These are phyloP conservation scores for Platalea minor DNA, from an alignment of 2,797 vertebrate genomes.

Conservation along the genomic window DNA sequence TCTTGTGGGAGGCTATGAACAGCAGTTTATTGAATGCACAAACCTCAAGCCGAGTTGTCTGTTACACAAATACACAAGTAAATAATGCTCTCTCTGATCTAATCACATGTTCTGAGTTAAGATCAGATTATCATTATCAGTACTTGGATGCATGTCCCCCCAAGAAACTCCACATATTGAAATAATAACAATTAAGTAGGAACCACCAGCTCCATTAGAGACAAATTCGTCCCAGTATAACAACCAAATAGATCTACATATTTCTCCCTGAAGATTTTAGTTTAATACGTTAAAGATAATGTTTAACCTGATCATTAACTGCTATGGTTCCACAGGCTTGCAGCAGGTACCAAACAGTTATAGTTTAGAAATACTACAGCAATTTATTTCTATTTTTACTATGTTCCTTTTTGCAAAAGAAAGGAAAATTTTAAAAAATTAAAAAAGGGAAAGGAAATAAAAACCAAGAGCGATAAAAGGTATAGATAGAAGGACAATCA, in stretches of 20 bases:
- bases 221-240: not conserved
- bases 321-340: not conserved
- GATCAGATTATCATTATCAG: not conserved
- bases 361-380: not conserved
- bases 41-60: not conserved
- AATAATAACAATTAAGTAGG: not conserved
- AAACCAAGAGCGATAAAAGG: not conserved
- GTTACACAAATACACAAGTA: not conserved
- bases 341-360: not conserved
- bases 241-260: not conserved
- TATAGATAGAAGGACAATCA: not conserved
- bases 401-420: not conserved
- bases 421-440: not conserved
- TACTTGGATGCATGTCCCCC: not conserved
- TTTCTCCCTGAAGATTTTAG: not conserved
- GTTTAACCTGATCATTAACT: not conserved
- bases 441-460: not conserved
- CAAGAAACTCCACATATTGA: not conserved
- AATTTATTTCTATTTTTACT: not conserved
- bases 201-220: not conserved
- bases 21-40: not conserved
- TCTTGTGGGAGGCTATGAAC: not conserved
- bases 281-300: not conserved
- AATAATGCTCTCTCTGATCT: not conserved
- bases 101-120: not conserved